A percentile compares a stretch with the other conserved stretches of the same genome.
Evolutionary conservation across 2,113 vertebrate genomes (phyloP).

Genomic region (Lepisosteus oculatus): DNA sequence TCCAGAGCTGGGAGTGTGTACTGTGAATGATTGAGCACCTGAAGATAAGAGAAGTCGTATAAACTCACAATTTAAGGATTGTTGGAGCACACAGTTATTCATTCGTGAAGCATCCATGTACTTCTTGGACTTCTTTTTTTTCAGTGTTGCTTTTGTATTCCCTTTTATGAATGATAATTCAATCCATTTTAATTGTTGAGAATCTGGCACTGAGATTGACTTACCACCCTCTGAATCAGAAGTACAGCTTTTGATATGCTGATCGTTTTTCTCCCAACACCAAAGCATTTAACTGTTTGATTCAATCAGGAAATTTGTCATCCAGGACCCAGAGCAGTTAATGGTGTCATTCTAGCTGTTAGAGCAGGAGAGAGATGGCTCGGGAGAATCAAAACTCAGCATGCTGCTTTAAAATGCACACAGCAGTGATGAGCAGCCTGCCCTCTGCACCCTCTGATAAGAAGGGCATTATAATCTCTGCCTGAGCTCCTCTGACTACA

Average conservation of each 20-base stretch:
- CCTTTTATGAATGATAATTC: slow-evolving; percentile 61
- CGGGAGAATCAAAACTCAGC: too few species aligned
- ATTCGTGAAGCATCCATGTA: slow-evolving; percentile 26
- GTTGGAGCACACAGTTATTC: too few species aligned
- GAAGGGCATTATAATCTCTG: too few species aligned
- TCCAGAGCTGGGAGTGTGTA: too few species aligned
- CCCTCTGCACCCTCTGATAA: too few species aligned
- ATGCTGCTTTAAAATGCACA: too few species aligned
- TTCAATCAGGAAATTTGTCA: slow-evolving; percentile 57
- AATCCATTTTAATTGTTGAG: slow-evolving; percentile 59
- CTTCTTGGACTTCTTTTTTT: slow-evolving; percentile 36
- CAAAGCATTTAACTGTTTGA: slow-evolving; percentile 55
- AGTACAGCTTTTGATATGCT: slow-evolving; percentile 48
- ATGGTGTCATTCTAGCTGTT: slow-evolving; percentile 27
- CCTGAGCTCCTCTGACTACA: too few species aligned
- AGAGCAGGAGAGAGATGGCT: slow-evolving; percentile 6
- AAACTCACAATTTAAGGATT: too few species aligned
- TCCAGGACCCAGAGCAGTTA: slow-evolving; percentile 47
- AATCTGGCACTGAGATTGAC: slow-evolving; percentile 64
- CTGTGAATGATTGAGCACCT: too few species aligned
- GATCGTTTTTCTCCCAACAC: slow-evolving; percentile 37
- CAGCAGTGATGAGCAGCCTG: too few species aligned
- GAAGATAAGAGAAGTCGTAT: too few species aligned
- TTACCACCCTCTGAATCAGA: slow-evolving; percentile 66
- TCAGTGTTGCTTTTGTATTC: slow-evolving; percentile 44